Base-by-base conservation (phyloP, 2,113 vertebrate species). In the Sporophila hypoxantha region DNA sequence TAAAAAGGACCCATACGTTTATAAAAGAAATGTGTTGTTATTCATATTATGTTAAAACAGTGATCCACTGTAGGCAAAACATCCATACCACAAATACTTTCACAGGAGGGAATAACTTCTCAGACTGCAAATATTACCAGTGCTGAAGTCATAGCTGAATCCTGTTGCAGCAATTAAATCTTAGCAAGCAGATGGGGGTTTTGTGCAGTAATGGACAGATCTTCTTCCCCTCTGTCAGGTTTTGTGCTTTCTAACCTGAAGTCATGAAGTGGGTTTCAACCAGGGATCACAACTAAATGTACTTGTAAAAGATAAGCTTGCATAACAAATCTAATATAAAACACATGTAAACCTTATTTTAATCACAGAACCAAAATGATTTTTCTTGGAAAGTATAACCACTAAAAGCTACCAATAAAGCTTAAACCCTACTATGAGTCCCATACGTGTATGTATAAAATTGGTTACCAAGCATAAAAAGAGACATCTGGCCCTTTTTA, bases 191-290 rank as follows among this genome's bases (percentile, higher is more conserved):
- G 22, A 2, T 53, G 14, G 2, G 0, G 8, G 32, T 52, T 27
- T 30, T 81, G 8, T 36, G 22, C 20, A 41, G 7, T 14, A 56
- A 3, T 25, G 10, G 32, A 32, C 0, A 1, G 9, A 68, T 18
- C 46, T 76, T 75, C 37, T n/a, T 3, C 2, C 10, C 1, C 4
- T 56, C 9, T 50, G 8, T 29, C 11, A 19, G 10, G 12, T 57
- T 82, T 66, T 76, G 9, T 49, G 15, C 0, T 60, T 86, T 88
- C 25, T 49, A 60, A 53, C 5, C 7, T 73, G 34, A 41, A 16
- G 46, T 37, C 20, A 32, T 26, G 10, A 57, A 67, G 23, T 7
- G 47, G 37, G 8, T 64, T 29, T 84, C 6, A 47, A 41, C 1
- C 10, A 71, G 30, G 9, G 17, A 78, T 5, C 32, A 49, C 9